Evolutionary conservation across 2,888 invertebrate genomes (phyloP), one percentile per base, ranked within the genome.

Genomic region (Anthophora plumipes): DNA sequence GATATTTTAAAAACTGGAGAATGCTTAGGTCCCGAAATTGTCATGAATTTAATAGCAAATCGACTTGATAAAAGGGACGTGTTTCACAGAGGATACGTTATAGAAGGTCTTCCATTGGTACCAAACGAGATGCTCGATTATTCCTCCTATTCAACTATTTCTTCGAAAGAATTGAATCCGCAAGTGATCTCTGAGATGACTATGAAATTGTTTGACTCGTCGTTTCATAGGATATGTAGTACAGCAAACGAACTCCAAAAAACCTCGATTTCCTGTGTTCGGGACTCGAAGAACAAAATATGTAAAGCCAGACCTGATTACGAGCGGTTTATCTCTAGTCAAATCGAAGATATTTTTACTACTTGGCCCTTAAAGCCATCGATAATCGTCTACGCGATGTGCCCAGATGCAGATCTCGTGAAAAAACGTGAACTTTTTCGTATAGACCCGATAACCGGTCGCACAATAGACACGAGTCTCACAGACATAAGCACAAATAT

Each of bases 51-150:
- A 25, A 90, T 96, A 14, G 93, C 95, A 84, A 92, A 92, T 67
- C 95, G 95, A 88, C 82, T 96, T 1, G 91, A 94, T 61, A 94
- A 94, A 25, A 93, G 94, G 73, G 94, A 94, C 39, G 94, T 95
- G 20, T 90, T 93, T 85, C 95, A 96, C 88, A 93, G 95, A 89
- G 96, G 96, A 11, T 96, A 95, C 93, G 94, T 96, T 3, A 91
- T 96, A 83, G 95, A 95, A 75, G 96, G 96, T 9, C 92, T 96
- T 80, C 96, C 96, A 25, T 90, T 96, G 50, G 94, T 96, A n/a
- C 94, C 94, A 3, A 94, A 94, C 64, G 89, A 92, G 71, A 78
- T 93, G 17, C 91, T 93, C 72, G 84, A 91, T 70, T 80, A 83
- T 20, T 80, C 85, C 14, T 82, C 80, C 6, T 72, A 76, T 39